Percentiles rank a stretch among this genome's conserved stretches.
phyloP scores from a whole-genome alignment of 2,888 invertebrate genomes.

The Hypselothyrea guttata region DNA sequence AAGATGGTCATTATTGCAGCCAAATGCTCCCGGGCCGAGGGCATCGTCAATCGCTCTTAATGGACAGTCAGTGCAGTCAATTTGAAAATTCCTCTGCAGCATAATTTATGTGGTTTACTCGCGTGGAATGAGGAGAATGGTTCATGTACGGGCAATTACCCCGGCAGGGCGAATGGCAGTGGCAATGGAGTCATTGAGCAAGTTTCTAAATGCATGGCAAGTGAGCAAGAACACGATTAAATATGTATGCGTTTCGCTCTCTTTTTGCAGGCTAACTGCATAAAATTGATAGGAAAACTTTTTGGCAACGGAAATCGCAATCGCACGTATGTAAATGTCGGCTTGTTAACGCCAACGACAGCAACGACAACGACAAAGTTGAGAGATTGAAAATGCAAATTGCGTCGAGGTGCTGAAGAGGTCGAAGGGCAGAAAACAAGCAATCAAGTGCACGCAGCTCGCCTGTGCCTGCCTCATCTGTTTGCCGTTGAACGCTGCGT shows the following conservation, averaged over 20 bases:
- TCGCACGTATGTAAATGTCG: constrained; percentile 7
- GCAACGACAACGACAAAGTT: constrained; percentile 43
- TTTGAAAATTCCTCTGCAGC: constrained; percentile 56
- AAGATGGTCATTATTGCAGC: constrained; percentile 68
- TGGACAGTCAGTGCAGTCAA: constrained; percentile 48
- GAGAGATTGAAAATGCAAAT: constrained; percentile 72
- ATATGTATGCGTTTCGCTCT: constrained; percentile 38
- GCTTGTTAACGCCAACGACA: constrained; percentile 4
- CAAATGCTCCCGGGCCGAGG: constrained; percentile 35
- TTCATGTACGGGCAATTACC: constrained; percentile 38
- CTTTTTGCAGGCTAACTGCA: constrained; percentile 37
- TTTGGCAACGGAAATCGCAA: constrained; percentile 1
- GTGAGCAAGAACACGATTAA: background rate
- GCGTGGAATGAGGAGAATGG: constrained; percentile 44
- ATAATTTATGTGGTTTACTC: constrained; percentile 56
- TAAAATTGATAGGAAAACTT: background rate
- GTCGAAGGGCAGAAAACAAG: constrained; percentile 30
- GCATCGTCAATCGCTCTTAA: constrained; percentile 36
- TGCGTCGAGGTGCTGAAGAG: constrained; percentile 23
- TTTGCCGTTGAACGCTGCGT: constrained; percentile 40
- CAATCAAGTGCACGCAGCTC: constrained; percentile 48
- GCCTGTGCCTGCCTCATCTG: background rate
- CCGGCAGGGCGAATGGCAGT: too few species aligned
- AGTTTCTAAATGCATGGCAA: too few species aligned
- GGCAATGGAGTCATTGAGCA: too few species aligned